Conservation (phyloP, 2,888 invertebrate genomes). For the Chrysodeixis includens region DNA sequence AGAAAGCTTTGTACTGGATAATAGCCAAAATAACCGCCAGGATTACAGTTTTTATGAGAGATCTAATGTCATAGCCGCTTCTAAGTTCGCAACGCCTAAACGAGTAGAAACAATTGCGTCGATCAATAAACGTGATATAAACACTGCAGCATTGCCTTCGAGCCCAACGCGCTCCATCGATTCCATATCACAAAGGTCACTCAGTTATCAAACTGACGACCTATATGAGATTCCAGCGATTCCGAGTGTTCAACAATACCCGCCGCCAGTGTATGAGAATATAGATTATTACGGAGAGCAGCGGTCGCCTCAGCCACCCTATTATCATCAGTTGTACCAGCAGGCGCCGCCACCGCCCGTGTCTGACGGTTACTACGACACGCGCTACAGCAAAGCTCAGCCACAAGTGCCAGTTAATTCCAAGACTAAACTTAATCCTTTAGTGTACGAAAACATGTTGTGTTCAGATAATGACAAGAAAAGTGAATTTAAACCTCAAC, state of each 20-base stretch:
- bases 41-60: slow-evolving; percentile 90
- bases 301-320: slow-evolving; percentile 89
- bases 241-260: slow-evolving; percentile 79
- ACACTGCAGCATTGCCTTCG: slow-evolving; percentile 78
- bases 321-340: slow-evolving; percentile 90
- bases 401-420: slow-evolving; percentile 93
- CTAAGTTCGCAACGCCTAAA: slow-evolving; percentile 94
- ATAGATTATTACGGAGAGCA: slow-evolving; percentile 93
- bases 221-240: slow-evolving; percentile 84
- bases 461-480: slow-evolving; percentile 83
- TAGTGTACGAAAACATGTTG: slow-evolving; percentile 86
- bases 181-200: slow-evolving; percentile 90
- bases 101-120: slow-evolving; percentile 91
- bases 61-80: slow-evolving; percentile 93
- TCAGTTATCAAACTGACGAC: slow-evolving; percentile 84
- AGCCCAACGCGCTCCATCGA: slow-evolving; percentile 91
- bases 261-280: slow-evolving; percentile 93
- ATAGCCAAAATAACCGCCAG: slow-evolving; percentile 81
- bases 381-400: slow-evolving; percentile 93
- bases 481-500: slow-evolving; percentile 77
- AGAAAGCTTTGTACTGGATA: slow-evolving; percentile 91
- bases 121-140: slow-evolving; percentile 81
- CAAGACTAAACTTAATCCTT: slow-evolving; percentile 79
- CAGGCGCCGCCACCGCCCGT: slow-evolving; percentile 81
- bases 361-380: slow-evolving; percentile 86